Evolutionary conservation across 1,140 invertebrate species (phyloP), one percentile per base, ranked within the genome.

Genomic region (Drosophila sucinea): DNA sequence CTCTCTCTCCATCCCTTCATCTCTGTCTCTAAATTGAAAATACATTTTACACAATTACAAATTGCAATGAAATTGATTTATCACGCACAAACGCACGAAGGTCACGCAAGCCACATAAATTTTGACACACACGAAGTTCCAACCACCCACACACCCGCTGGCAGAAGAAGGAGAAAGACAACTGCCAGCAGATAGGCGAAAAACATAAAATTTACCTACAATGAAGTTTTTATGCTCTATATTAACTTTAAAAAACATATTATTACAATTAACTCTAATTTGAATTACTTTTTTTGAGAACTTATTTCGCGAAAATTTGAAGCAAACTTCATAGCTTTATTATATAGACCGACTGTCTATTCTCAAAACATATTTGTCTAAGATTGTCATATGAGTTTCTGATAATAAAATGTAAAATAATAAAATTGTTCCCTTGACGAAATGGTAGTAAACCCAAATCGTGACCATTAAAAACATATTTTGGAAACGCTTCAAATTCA

Each of bases 21-120:
- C 38, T 40, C 63, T 1, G 38, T 7, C 4, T 60, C 38, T 29
- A 85, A 87, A 87, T 87, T 87, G 83, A 87, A 87, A 87, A 87
- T 82, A 87, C 83, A 87, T 87, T 87, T 87, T 87, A 87, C 83
- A 87, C 83, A 87, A 87, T 87, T 86, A 87, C 83, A 87, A 87
- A 87, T 87, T 87, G 83, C 83, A 86, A 86, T 86, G 83, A 77
- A 87, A 87, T 87, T 87, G 83, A 87, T 87, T 87, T 87, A 87
- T 87, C 83, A 87, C 83, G 79, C 83, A 86, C 67, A 86, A 79
- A 73, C 77, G 83, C 83, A 87, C 70, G 83, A 87, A 87, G 83
- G 83, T 87, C 83, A 87, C 79, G 83, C 83, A 82, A 73, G 81
- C 69, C 83, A 82, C 83, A 87, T 87, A 87, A 87, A 87, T 87